Evolutionary conservation across 2,888 invertebrate genomes (phyloP).

Genomic region (Scaeva pyrastri): DNA sequence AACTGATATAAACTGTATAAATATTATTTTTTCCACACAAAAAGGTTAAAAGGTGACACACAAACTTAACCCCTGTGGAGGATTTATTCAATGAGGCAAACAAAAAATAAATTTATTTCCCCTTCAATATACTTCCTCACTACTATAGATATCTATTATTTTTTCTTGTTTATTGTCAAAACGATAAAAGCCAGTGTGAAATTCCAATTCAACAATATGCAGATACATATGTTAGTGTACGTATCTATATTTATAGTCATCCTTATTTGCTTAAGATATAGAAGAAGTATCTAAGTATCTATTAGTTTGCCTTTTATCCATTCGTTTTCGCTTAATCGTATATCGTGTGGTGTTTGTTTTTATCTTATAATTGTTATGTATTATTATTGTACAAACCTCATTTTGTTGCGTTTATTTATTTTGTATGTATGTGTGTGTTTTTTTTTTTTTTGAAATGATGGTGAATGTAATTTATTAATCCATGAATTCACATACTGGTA

Average conservation of each 20-base stretch:
- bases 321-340: background rate
- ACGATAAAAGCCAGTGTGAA: slow-evolving; percentile 2
- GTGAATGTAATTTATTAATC: slow-evolving; percentile 53
- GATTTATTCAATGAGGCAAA: background rate
- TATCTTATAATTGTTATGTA: background rate
- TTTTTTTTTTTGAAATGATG: slow-evolving; percentile 26
- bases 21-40: slow-evolving; percentile 22
- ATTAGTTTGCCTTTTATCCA: background rate
- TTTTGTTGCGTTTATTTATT: slow-evolving; percentile 52
- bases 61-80: background rate
- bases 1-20: background rate
- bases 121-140: too few relatives aligned
- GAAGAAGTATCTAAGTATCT: background rate
- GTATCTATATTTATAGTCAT: background rate
- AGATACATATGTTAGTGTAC: background rate
- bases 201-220: slow-evolving; percentile 21
- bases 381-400: slow-evolving; percentile 51
- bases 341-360: background rate
- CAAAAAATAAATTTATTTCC: slow-evolving; percentile 5
- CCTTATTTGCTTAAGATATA: slow-evolving; percentile 29
- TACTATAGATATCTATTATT: background rate
- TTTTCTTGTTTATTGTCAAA: background rate
- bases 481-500: slow-evolving; percentile 22
- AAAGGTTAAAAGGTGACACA: slow-evolving; percentile 42
- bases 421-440: background rate